Conservation (phyloP, 2,888 invertebrate species). For the Pseudoips prasinana region DNA sequence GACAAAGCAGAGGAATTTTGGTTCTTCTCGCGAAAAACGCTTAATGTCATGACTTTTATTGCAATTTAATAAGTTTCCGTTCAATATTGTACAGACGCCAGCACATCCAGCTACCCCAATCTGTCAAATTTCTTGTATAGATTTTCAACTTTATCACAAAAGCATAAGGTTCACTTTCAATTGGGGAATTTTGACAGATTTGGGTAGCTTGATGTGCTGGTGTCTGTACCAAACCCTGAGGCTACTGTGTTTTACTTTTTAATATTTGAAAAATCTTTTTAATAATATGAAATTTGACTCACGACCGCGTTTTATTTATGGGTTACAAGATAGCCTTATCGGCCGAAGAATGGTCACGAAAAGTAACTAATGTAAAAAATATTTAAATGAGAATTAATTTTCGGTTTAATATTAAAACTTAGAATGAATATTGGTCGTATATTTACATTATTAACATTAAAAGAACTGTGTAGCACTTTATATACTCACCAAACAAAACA, state of each 20-base stretch:
- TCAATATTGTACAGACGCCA: too few species aligned
- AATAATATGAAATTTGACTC: conserved; percentile 31
- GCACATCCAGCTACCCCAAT: too few species aligned
- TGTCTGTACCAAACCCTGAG: conserved; percentile 37
- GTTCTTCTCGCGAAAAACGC: conserved; percentile 49
- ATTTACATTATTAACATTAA: too few species aligned
- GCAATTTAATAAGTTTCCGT: conserved; percentile 59
- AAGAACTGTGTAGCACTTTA: too few species aligned
- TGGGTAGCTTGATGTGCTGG: too few species aligned
- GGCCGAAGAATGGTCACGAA: conserved; percentile 26
- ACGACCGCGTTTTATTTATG: conserved; percentile 35
- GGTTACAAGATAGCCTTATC: conserved; percentile 39
- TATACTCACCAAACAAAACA: too few species aligned
- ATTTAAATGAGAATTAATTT: conserved; percentile 31
- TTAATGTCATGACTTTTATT: conserved; percentile 57
- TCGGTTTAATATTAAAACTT: conserved; percentile 16
- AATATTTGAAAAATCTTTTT: conserved; percentile 41
- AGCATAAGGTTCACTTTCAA: too few species aligned
- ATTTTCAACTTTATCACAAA: too few species aligned
- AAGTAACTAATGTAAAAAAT: conserved; percentile 31
- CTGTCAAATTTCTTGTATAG: too few species aligned
- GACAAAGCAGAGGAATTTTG: conserved; percentile 26
- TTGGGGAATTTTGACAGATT: too few species aligned
- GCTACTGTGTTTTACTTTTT: conserved; percentile 30
- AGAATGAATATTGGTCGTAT: too few species aligned